Evolutionary conservation across 2,113 vertebrate genomes (phyloP).

Genomic region (Xenopus laevis): DNA sequence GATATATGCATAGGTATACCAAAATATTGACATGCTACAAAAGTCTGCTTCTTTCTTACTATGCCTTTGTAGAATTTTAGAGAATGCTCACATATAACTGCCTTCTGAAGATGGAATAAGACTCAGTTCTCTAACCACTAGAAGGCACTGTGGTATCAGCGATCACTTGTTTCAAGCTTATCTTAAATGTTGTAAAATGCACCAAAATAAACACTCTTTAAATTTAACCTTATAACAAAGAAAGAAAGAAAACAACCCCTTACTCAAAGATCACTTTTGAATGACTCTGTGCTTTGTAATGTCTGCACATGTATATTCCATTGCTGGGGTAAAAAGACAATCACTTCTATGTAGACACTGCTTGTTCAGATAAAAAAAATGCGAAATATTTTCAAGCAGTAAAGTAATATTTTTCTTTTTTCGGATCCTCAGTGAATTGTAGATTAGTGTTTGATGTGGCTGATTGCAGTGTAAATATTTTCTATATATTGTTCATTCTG

Average conservation of each 20-base stretch:
- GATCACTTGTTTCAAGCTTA: neutral
- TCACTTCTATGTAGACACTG: neutral
- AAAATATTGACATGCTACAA: too few species aligned
- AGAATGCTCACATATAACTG: too few species aligned
- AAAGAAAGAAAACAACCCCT: neutral
- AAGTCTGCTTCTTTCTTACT: too few species aligned
- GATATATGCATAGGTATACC: too few species aligned
- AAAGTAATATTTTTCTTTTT: neutral
- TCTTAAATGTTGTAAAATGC: slow-evolving; percentile 2
- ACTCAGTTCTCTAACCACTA: slow-evolving; percentile 48
- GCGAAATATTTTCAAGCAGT: neutral
- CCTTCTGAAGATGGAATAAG: too few species aligned
- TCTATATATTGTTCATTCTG: neutral
- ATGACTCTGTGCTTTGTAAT: slow-evolving; percentile 6
- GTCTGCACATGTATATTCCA: neutral
- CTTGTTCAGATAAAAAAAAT: neutral
- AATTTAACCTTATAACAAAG: slow-evolving; percentile 20
- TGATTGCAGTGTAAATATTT: neutral
- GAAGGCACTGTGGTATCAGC: slow-evolving; percentile 60
- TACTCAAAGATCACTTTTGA: slow-evolving; percentile 7
- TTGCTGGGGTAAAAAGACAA: neutral
- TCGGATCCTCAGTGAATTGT: neutral
- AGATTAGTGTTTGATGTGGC: neutral
- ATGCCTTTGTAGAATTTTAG: too few species aligned
- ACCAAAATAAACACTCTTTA: neutral